These are phyloP conservation scores for Protobothrops flavoviridis DNA, from an alignment of 2,113 vertebrate species.

Conservation along the genomic window DNA sequence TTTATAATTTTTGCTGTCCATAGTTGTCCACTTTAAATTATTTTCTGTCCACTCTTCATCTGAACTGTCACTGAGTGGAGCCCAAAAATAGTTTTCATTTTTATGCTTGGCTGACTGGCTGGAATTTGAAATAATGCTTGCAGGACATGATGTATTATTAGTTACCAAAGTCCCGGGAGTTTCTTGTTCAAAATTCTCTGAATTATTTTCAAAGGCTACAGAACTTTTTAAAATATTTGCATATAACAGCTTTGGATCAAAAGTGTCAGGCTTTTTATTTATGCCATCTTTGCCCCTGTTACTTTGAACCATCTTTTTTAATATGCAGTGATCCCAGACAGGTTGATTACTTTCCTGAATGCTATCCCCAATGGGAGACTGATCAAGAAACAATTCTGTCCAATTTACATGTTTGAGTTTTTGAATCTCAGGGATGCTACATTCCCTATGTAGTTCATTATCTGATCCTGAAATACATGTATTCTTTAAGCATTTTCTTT, in stretches of 20 bases:
- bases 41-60: conserved; percentile 32
- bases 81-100: conserved; percentile 35
- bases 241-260: not conserved
- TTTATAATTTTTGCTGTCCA: not conserved
- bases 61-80: conserved; percentile 24
- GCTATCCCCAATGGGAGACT: not conserved
- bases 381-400: conserved; percentile 60
- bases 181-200: not conserved
- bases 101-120: not conserved
- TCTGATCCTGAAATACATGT: conserved; percentile 25
- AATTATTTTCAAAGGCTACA: not conserved
- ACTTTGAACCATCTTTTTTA: not conserved
- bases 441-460: conserved; percentile 44
- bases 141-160: not conserved
- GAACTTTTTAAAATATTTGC: not conserved
- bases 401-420: conserved; percentile 68
- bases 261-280: not conserved
- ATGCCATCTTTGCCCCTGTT: not conserved
- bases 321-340: not conserved
- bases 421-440: conserved; percentile 59
- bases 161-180: conserved; percentile 10
- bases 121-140: not conserved
- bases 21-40: not conserved
- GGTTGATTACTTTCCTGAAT: not conserved
- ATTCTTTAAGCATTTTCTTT: not conserved